These are phyloP conservation scores for Anser cygnoides DNA, from an alignment of 2,113 vertebrate species.

Conservation along the genomic window DNA sequence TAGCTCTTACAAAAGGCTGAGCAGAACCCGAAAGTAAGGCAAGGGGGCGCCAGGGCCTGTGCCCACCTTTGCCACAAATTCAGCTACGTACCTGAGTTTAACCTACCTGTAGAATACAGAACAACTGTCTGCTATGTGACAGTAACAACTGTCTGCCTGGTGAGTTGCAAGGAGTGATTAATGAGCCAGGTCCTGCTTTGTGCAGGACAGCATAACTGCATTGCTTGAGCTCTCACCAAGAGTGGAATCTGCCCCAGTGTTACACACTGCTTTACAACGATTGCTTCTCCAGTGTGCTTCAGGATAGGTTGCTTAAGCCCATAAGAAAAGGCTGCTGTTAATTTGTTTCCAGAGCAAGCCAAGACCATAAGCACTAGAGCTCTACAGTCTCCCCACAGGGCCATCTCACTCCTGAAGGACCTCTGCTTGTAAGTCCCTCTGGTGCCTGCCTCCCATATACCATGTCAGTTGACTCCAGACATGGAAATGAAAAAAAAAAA, in stretches of 20 bases:
- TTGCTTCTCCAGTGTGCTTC: background rate
- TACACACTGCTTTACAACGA: background rate
- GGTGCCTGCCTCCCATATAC: background rate
- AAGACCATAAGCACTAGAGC: background rate
- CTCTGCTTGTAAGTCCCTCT: background rate
- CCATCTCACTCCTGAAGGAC: background rate
- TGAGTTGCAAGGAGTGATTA: background rate
- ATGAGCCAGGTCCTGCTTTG: background rate
- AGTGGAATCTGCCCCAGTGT: background rate
- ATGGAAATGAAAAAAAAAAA: background rate
- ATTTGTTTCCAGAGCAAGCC: background rate
- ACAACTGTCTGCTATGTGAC: background rate
- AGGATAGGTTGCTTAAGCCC: background rate
- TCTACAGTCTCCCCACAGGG: background rate
- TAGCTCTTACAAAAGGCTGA: background rate
- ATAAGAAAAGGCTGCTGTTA: background rate
- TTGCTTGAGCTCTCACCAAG: background rate
- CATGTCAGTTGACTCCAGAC: background rate
- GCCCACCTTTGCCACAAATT: background rate
- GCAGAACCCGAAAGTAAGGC: background rate
- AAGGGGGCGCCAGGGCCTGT: background rate
- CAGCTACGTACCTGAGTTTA: background rate
- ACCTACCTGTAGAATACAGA: background rate
- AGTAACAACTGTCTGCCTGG: background rate
- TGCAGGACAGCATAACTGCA: background rate